Base-by-base conservation (phyloP, 2,888 invertebrate genomes). In the Petrophora chlorosata region DNA sequence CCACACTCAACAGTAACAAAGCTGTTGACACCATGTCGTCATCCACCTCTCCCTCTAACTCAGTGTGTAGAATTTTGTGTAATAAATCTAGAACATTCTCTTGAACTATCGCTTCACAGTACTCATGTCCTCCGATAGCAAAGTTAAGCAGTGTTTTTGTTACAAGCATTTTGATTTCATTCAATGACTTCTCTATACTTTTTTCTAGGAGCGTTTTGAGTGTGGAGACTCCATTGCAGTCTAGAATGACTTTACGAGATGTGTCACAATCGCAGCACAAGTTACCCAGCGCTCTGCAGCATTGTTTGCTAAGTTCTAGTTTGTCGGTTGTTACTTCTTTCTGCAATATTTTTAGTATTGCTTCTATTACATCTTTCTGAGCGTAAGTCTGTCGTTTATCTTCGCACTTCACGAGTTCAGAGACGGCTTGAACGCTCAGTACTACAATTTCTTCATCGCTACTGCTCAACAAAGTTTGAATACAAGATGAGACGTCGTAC, bases 261-360 rank as follows among this genome's bases (percentile, higher is more conserved):
- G 91, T 89, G 87, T 96, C 95, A 85, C 97, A 96, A 73, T 97
- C 95, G 77, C 95, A 97, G 76, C 96, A 97, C 70, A 98, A 94
- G 80, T 98, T 98, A 23, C 97, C 97, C 13, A 98, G 86, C 2
- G 96, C 96, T 66, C 97, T 92, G 62, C 95, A 95, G 26, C 94
- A 92, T 73, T 97, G 96, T 59, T 94, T 94, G 5, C 94, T 84
- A 39, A 94, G 76, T 56, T 93, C 92, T 52, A 91, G 70, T 49
- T 82, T 84, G 7, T 92, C 83, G 10, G 65, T 26, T 23, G 70
- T 72, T 3, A 73, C 53, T 25, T 85, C 82, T 59, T 66, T 79
- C 5, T 76, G 72, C 41, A 94, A 71, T 57, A 93, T 85, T 40
- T 87, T 79, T 42, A 94, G 73, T 56, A 95, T 89, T 34, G 90